phyloP scores from a whole-genome alignment of 2,888 invertebrate species.

The Halictus ligatus region DNA sequence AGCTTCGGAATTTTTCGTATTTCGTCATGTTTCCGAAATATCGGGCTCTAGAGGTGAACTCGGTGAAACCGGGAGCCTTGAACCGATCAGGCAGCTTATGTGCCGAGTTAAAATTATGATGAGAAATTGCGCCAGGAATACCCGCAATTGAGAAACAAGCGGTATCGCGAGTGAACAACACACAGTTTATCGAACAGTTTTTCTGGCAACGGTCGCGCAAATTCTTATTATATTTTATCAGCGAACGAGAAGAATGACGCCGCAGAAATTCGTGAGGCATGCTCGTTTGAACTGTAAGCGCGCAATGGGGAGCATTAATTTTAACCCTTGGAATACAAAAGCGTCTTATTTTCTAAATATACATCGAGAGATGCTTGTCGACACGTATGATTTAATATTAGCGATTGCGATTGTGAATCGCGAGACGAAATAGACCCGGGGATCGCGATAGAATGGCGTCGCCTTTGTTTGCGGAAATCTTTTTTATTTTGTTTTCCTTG shows the following conservation, averaged over 20 bases:
- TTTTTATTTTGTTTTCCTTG: background rate
- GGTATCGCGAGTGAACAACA: conserved; percentile 13
- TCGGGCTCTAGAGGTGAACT: conserved; percentile 16
- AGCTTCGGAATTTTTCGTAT: background rate
- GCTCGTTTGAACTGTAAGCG: background rate
- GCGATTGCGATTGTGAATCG: background rate
- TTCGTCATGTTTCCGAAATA: background rate
- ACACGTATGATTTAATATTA: background rate
- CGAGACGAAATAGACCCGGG: background rate
- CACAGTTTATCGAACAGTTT: conserved; percentile 18
- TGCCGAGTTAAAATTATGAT: conserved; percentile 41
- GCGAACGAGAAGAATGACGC: background rate
- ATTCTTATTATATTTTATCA: background rate
- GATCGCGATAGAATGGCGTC: background rate
- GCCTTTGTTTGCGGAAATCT: conserved; percentile 13
- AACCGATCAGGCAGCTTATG: conserved; percentile 16
- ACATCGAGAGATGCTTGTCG: background rate
- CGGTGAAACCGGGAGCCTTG: conserved; percentile 22
- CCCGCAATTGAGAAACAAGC: conserved; percentile 33
- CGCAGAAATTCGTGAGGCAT: background rate
- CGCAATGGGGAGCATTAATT: background rate
- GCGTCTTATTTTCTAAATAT: background rate
- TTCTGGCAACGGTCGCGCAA: background rate
- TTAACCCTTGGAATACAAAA: background rate
- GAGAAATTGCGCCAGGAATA: conserved; percentile 33